Percentiles rank a stretch among this genome's conserved stretches.
Evolutionary conservation across 1,140 invertebrate genomes (phyloP).

Genomic region (Brevipalpus yothersi): DNA sequence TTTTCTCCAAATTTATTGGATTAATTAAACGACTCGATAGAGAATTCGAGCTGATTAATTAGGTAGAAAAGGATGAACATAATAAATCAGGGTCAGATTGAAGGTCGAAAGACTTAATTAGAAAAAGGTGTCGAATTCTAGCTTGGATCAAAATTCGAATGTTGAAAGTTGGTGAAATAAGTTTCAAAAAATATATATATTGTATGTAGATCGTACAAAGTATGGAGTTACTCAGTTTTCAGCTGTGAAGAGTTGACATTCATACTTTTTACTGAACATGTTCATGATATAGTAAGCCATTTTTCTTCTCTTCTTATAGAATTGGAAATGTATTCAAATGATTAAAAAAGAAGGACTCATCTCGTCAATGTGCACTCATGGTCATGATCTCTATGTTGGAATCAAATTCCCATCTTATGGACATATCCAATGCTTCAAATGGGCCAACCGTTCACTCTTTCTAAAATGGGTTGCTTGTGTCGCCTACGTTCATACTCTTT

Average conservation of each 20-base stretch:
- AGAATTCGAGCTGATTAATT: too few relatives aligned
- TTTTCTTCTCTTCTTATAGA: background rate
- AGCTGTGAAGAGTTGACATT: background rate
- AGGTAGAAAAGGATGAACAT: too few relatives aligned
- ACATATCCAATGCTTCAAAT: conserved; percentile 1
- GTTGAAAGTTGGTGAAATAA: too few relatives aligned
- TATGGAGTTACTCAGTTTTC: too few relatives aligned
- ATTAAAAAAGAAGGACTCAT: conserved; percentile 1
- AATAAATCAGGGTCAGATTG: too few relatives aligned
- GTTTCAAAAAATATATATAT: too few relatives aligned
- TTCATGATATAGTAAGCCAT: background rate
- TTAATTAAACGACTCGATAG: too few relatives aligned
- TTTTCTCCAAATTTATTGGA: too few relatives aligned
- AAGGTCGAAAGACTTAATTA: too few relatives aligned
- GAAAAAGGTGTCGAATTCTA: too few relatives aligned
- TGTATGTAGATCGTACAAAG: too few relatives aligned
- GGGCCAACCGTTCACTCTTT: background rate
- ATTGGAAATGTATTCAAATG: conserved; percentile 1
- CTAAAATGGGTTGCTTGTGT: conserved; percentile 3
- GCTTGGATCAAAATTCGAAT: too few relatives aligned
- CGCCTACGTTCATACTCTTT: background rate
- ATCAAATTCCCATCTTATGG: conserved; percentile 3
- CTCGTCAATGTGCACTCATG: background rate
- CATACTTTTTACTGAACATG: background rate
- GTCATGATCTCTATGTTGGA: conserved; percentile 1